These are phyloP conservation scores for Drosophila peninsularis DNA, from an alignment of 2,888 invertebrate genomes.

Conservation along the genomic window DNA sequence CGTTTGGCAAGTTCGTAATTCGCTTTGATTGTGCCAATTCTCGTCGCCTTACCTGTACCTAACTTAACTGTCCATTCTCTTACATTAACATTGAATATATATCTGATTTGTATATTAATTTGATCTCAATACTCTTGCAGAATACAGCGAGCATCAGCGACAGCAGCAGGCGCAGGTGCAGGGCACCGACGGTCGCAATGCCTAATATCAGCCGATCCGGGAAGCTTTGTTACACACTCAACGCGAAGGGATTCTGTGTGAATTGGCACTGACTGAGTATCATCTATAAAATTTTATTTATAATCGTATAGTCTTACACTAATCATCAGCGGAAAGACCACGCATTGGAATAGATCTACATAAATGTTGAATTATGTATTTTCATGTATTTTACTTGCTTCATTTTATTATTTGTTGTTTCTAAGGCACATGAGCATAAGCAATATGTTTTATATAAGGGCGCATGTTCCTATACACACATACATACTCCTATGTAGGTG, in stretches of 20 bases:
- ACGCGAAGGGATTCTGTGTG: slow-evolving; percentile 44
- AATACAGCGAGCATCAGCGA: slow-evolving; percentile 14
- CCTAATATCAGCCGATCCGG: slow-evolving; percentile 61
- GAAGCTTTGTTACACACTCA: slow-evolving; percentile 51
- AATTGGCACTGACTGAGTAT: slow-evolving; percentile 71
- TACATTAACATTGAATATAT: too few species aligned
- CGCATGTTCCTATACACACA: slow-evolving; percentile 41
- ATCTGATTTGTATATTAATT: background rate
- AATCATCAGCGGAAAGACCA: slow-evolving; percentile 10
- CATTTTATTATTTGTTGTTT: background rate
- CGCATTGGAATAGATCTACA: slow-evolving; percentile 15
- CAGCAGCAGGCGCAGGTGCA: slow-evolving; percentile 7
- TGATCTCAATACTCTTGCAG: slow-evolving; percentile 21
- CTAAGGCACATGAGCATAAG: slow-evolving; percentile 3
- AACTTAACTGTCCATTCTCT: slow-evolving; percentile 8
- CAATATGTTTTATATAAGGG: slow-evolving; percentile 17
- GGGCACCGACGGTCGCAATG: slow-evolving; percentile 8
- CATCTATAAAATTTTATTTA: slow-evolving; percentile 61
- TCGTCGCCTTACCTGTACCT: slow-evolving; percentile 19
- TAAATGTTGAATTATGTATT: slow-evolving; percentile 8
- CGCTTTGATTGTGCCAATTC: slow-evolving; percentile 19
- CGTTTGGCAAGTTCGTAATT: background rate
- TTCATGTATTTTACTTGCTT: slow-evolving; percentile 5
- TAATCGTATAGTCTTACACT: slow-evolving; percentile 1
- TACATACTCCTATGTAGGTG: background rate